phyloP scores from a whole-genome alignment of 2,797 vertebrate species.

The Microcaecilia unicolor region DNA sequence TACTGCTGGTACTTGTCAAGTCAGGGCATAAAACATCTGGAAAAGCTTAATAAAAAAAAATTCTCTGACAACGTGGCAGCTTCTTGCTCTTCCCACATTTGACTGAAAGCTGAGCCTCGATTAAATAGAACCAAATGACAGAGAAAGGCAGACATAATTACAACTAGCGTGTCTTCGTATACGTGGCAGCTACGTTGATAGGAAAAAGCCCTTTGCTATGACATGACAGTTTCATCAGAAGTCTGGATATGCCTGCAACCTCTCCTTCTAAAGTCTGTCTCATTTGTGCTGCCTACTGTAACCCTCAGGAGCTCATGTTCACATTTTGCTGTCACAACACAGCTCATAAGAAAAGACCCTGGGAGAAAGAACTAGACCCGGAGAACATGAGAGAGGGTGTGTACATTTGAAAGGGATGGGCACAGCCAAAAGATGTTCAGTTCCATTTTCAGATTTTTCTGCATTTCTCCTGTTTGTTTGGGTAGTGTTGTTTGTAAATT shows the following conservation, averaged over 20 bases:
- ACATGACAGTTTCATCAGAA: constrained; percentile 1
- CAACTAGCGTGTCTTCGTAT: constrained; percentile 25
- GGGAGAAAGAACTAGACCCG: too few species aligned
- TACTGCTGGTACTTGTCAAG: constrained; percentile 44
- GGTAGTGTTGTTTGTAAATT: too few species aligned
- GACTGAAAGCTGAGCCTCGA: constrained; percentile 31
- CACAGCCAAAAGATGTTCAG: too few species aligned
- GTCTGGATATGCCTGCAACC: fast-evolving
- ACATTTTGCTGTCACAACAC: too few species aligned
- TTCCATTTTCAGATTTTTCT: too few species aligned
- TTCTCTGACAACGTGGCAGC: constrained; percentile 59
- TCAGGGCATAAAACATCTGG: constrained; percentile 71
- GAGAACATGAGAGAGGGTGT: too few species aligned
- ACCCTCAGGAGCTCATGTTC: too few species aligned
- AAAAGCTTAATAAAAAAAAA: constrained; percentile 37
- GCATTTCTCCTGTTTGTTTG: too few species aligned
- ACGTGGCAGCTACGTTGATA: constrained; percentile 38
- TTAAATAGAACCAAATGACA: constrained; percentile 33
- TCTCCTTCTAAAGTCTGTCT: fast-evolving
- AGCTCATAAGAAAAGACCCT: too few species aligned
- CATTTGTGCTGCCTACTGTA: too few species aligned
- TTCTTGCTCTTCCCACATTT: constrained; percentile 27
- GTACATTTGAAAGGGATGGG: too few species aligned
- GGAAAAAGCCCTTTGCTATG: background rate
- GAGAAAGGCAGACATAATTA: constrained; percentile 43